Percentiles rank a stretch among this genome's conserved stretches.
These are phyloP conservation scores for Scaptodrosophila lebanonensis DNA, from an alignment of 1,140 invertebrate species.

Conservation along the genomic window DNA sequence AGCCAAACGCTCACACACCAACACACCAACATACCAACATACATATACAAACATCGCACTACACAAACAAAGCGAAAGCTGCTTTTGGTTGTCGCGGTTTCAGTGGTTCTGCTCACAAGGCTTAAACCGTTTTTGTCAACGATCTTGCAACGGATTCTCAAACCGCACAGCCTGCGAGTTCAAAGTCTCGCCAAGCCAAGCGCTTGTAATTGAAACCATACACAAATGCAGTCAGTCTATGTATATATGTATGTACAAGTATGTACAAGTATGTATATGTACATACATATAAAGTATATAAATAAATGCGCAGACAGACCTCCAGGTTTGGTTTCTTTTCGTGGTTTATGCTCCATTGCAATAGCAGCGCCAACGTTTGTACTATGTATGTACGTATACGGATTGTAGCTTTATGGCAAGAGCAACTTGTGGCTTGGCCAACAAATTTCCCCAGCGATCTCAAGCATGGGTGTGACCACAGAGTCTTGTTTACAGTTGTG, in stretches of 20 bases:
- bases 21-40: conserved; percentile 11
- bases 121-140: conserved; percentile 24
- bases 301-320: too few relatives aligned
- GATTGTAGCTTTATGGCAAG: too few relatives aligned
- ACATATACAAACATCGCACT: background rate
- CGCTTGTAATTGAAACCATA: conserved; percentile 32
- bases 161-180: background rate
- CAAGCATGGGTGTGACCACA: too few relatives aligned
- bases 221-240: conserved; percentile 17
- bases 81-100: conserved; percentile 12
- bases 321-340: too few relatives aligned
- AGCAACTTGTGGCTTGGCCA: too few relatives aligned
- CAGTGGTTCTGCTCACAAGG: conserved; percentile 3
- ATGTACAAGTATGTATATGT: too few relatives aligned
- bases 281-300: background rate
- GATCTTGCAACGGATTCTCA: conserved; percentile 8
- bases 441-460: too few relatives aligned
- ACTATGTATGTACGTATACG: too few relatives aligned
- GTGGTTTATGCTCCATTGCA: too few relatives aligned
- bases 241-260: conserved; percentile 1
- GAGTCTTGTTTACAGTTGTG: too few relatives aligned
- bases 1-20: conserved; percentile 10
- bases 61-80: conserved; percentile 27
- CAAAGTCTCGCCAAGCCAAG: conserved; percentile 8
- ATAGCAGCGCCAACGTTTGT: too few relatives aligned